phyloP scores from a whole-genome alignment of 1,140 invertebrate genomes.

The Drosophila seguyi region DNA sequence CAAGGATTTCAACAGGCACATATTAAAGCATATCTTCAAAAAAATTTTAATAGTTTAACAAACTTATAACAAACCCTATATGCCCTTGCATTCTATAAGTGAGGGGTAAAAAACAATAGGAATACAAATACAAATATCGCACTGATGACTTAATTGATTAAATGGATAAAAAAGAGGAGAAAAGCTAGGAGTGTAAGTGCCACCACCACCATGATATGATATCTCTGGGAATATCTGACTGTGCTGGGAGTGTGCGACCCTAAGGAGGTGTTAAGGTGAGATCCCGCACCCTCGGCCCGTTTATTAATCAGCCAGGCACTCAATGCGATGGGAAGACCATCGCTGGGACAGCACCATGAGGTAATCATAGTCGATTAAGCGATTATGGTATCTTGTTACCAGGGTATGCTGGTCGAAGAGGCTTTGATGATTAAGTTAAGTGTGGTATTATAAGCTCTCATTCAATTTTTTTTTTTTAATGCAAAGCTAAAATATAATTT shows the following conservation, averaged over 20 bases:
- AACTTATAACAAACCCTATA: not conserved
- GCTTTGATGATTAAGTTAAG: constrained; percentile 20
- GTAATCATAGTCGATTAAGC: constrained; percentile 40
- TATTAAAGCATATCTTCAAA: not conserved
- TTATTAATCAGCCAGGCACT: constrained; percentile 45
- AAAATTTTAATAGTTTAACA: not conserved
- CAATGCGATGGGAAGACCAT: constrained; percentile 36
- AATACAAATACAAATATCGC: constrained; percentile 55
- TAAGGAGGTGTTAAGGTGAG: constrained; percentile 60
- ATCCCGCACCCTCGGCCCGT: constrained; percentile 21
- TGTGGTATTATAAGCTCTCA: not conserved
- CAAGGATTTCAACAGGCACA: not conserved
- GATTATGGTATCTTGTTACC: constrained; percentile 53
- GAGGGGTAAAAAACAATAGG: constrained; percentile 28
- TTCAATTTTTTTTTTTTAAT: not conserved
- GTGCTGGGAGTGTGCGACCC: constrained; percentile 41
- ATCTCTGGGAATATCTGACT: constrained; percentile 42
- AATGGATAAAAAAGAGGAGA: constrained; percentile 58
- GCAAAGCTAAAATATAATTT: too few relatives aligned
- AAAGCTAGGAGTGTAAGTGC: constrained; percentile 34
- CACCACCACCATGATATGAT: constrained; percentile 35
- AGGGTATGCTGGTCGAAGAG: constrained; percentile 43
- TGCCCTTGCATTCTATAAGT: not conserved
- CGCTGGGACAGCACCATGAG: constrained; percentile 32
- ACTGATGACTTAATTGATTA: constrained; percentile 66